Conservation (phyloP, 2,797 vertebrate species). For the Harpagifer antarcticus region DNA sequence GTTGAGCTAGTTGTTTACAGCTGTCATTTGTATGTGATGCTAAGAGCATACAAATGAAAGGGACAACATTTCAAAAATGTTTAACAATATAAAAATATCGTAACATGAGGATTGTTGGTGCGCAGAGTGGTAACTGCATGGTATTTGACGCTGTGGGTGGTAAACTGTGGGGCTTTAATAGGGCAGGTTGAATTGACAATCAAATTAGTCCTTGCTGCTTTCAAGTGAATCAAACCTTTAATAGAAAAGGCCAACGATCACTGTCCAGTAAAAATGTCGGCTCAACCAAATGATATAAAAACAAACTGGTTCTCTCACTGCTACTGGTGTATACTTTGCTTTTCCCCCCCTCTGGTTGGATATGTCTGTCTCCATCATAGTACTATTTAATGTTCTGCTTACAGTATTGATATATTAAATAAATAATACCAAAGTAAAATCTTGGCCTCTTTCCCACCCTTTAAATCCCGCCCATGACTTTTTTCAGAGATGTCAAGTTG, state of each 20-base stretch:
- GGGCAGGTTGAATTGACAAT: constrained; percentile 25
- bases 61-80: constrained; percentile 37
- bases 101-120: constrained; percentile 43
- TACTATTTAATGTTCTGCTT: background rate
- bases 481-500: background rate
- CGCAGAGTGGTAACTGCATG: constrained; percentile 11
- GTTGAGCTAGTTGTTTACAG: constrained; percentile 57
- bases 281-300: background rate
- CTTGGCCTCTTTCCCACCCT: background rate
- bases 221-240: constrained; percentile 42
- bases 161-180: constrained; percentile 42
- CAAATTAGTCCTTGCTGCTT: constrained; percentile 37
- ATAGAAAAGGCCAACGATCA: constrained; percentile 30
- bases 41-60: constrained; percentile 60
- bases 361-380: background rate
- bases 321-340: background rate
- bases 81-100: constrained; percentile 19
- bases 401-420: background rate
- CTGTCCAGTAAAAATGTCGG: constrained; percentile 19
- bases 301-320: background rate
- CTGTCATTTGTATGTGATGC: constrained; percentile 66
- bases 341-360: background rate
- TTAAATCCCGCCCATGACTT: background rate
- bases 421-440: background rate
- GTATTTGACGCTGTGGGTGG: constrained; percentile 43